Evolutionary conservation across 2,888 invertebrate genomes (phyloP), one percentile per base, ranked within the genome.

Genomic region (Lamellibrachia satsuma): DNA sequence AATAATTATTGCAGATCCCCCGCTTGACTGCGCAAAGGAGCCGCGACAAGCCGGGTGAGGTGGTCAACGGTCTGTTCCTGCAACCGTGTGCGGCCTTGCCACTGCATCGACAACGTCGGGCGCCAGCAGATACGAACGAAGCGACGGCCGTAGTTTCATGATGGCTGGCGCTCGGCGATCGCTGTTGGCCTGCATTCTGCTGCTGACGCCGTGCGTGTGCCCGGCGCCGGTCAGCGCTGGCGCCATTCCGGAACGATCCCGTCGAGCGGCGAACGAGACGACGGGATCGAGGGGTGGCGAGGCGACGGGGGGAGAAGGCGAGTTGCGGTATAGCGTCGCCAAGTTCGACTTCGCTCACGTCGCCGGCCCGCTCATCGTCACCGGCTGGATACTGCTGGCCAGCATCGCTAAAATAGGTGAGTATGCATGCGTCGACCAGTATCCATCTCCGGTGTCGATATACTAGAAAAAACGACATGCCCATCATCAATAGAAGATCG

Each of bases 391-490:
- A 95, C 98, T 99, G 96, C 98, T 98, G 95, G 99, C 99, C 92
- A 99, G 98, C 96, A 97, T 99, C 95, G 99, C 99, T 22, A 99
- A 99, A 97, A 99, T 99, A 96, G 98, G 99, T 99, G 96, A 98
- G 98, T 75, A 22, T 39, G 39, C 39, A 39, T 39, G 39, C 39
- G 39, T 39, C n/a, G 75, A 22, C 4, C 75, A 15, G 75, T 75
- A 15, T 75, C 75, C 75, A 75, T 75, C 75, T 6, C 75, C 22
- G 75, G 75, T 75, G 55, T 75, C 1, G 75, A 75, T 75, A 75
- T 6, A 75, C 11, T 22, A 75, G 22, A 75, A 75, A 39, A 75
- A 11, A 22, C 2, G 75, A 75, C 75, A 22, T 22, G 11, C 75
- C 75, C 75, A 75, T 75, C 22, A 75, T 22, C 75, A 75, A 75